Conservation (phyloP, 1,140 invertebrate genomes). For the Euglossa dilemma region DNA sequence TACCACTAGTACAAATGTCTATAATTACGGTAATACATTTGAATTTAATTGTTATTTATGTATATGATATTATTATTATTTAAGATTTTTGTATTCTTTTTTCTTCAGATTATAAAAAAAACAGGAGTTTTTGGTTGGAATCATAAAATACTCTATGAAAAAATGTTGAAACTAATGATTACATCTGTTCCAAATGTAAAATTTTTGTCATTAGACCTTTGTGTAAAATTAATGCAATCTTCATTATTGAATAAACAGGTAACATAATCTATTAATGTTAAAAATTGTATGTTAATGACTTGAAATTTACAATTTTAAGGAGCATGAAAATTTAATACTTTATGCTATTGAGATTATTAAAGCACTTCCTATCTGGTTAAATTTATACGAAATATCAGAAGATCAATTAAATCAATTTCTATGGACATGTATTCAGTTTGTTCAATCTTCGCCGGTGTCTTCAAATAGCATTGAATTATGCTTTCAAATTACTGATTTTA, state of each 20-base stretch:
- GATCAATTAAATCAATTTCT: conserved; percentile 35
- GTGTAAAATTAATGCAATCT: conserved; percentile 66
- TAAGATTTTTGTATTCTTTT: conserved; percentile 24
- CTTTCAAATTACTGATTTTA: conserved; percentile 68
- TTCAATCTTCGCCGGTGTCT: conserved; percentile 43
- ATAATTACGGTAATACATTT: conserved; percentile 70
- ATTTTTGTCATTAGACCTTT: conserved; percentile 67
- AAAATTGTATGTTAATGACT: conserved; percentile 6
- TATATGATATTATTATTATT: conserved; percentile 15
- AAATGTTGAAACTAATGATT: conserved; percentile 63
- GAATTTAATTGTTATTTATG: conserved; percentile 35
- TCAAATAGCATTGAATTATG: conserved; percentile 60
- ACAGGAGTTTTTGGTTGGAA: conserved; percentile 71
- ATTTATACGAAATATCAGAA: conserved; percentile 36
- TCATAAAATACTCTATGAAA: conserved; percentile 60
- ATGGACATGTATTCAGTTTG: conserved; percentile 55
- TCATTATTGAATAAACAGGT: conserved; percentile 56
- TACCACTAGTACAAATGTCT: conserved; percentile 67
- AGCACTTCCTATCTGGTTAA: conserved; percentile 64
- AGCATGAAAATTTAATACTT: conserved; percentile 52
- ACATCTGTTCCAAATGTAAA: conserved; percentile 68
- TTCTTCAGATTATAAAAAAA: conserved; percentile 73
- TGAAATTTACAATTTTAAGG: conserved; percentile 52
- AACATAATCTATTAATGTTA: conserved; percentile 13
- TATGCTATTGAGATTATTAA: conserved; percentile 68